A percentile compares a stretch with the other conserved stretches of the same genome.
Evolutionary conservation across 2,113 vertebrate genomes (phyloP).

Genomic region (Rhinolophus ferrumequinum): DNA sequence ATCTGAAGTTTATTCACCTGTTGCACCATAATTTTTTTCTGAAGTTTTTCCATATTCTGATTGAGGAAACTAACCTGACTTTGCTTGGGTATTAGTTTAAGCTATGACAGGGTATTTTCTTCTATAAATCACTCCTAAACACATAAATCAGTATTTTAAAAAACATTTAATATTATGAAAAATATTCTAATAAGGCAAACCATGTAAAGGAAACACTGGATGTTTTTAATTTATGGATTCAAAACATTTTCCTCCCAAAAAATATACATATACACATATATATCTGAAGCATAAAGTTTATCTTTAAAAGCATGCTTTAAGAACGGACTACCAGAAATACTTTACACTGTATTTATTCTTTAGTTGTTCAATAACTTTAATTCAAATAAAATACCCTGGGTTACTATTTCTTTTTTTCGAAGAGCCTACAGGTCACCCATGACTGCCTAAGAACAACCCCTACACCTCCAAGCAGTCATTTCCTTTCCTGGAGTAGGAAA

Average conservation of each 20-base stretch:
- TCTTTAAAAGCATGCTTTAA: slow-evolving; percentile 34
- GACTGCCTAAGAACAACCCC: neutral
- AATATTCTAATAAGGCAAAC: slow-evolving; percentile 4
- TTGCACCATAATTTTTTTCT: neutral
- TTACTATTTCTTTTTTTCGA: neutral
- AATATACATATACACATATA: neutral
- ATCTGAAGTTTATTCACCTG: neutral
- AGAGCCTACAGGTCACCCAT: neutral
- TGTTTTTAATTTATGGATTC: neutral
- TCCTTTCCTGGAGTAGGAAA: neutral
- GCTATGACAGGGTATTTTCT: neutral
- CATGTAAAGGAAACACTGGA: neutral
- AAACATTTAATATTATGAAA: slow-evolving; percentile 26
- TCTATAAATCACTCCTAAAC: neutral
- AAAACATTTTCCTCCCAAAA: slow-evolving; percentile 21
- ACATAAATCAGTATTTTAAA: neutral
- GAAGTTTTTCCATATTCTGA: neutral
- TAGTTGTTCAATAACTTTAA: slow-evolving; percentile 36
- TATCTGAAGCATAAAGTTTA: neutral
- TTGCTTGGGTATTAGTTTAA: slow-evolving; percentile 1
- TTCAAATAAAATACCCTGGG: slow-evolving; percentile 8
- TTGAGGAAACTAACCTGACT: slow-evolving; percentile 37
- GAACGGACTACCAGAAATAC: neutral
- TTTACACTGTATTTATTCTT: neutral
- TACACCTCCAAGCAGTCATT: neutral